Evolutionary conservation across 2,888 invertebrate species (phyloP), one percentile per base, ranked within the genome.

Genomic region (Acleris sparsana): DNA sequence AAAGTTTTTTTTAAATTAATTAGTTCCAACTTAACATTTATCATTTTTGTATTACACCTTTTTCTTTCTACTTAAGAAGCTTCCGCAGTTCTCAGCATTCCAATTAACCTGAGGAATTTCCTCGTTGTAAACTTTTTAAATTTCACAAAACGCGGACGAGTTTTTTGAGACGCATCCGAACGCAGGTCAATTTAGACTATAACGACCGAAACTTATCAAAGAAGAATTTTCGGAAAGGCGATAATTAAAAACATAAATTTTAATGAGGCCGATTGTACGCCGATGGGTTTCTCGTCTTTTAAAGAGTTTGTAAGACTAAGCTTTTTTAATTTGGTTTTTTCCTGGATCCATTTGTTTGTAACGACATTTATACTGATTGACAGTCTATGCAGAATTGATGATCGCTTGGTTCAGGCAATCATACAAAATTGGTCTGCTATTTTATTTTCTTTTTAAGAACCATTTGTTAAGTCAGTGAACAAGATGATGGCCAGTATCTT

Each of bases 221-320:
- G 73, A 71, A 67, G 71, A 68, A 70, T 72, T 72, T 73, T 68
- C 53, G 69, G 62, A 73, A 80, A 76, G 75, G 73, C 70, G 75
- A 80, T 83, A 85, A 85, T 87, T 86, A 85, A 83, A 86, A 85
- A 80, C 76, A 81, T 80, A 77, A 82, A 83, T 83, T 84, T 82
- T 87, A 85, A 87, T 82, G 85, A 87, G 77, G 72, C 73, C 70
- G 80, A 81, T 82, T 84, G 79, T 81, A 71, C 49, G 18, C 63
- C 75, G 77, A 77, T 76, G 76, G 78, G 75, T 72, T 53, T 77
- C 82, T 78, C 80, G 76, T 68, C 63, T 61, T 51, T 58, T 22
- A 60, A 55, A 58, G 58, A 67, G 56, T 43, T 58, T 62, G 62
- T 61, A 17, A 49, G 46, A 55, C 44, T 33, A 16, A 46, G 55